phyloP scores from a whole-genome alignment of 1,140 invertebrate genomes.

The Neuroterus valhalla region DNA sequence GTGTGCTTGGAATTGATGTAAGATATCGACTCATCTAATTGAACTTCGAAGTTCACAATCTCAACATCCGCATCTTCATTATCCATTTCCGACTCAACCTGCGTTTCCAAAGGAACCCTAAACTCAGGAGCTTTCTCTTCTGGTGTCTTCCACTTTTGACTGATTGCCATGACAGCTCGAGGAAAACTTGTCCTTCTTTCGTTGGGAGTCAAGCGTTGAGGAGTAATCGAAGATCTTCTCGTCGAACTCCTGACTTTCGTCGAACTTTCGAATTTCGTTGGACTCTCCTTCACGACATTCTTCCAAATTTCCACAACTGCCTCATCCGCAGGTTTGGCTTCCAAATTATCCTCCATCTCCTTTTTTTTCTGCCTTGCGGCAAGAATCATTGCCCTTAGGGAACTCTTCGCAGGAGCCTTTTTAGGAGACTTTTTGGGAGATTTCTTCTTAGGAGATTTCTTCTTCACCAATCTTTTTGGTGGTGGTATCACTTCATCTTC shows the following conservation, averaged over 20 bases:
- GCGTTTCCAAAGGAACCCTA: not conserved
- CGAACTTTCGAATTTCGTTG: constrained; percentile 9
- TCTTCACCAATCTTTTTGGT: constrained; percentile 46
- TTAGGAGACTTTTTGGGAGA: constrained; percentile 10
- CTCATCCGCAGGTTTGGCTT: constrained; percentile 3
- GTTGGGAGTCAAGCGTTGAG: not conserved
- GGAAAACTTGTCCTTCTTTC: constrained; percentile 43
- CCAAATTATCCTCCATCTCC: not conserved
- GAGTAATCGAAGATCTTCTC: constrained; percentile 30
- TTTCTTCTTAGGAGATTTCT: constrained; percentile 37
- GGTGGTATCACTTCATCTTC: constrained; percentile 64
- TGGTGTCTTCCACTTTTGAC: constrained; percentile 63
- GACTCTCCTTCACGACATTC: constrained; percentile 29
- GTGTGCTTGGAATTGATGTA: constrained; percentile 68
- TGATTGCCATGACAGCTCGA: constrained; percentile 61
- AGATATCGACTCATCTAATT: constrained; percentile 60
- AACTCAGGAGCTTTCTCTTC: not conserved
- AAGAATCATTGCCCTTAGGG: constrained; percentile 60
- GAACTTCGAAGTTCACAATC: constrained; percentile 41
- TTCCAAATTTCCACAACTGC: constrained; percentile 37
- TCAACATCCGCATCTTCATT: not conserved
- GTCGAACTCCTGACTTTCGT: not conserved
- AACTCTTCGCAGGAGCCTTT: constrained; percentile 41
- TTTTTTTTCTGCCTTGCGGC: constrained; percentile 60
- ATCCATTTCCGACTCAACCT: not conserved